Conservation (phyloP, 2,797 vertebrate species). For the Muraenolepis orangiensis region DNA sequence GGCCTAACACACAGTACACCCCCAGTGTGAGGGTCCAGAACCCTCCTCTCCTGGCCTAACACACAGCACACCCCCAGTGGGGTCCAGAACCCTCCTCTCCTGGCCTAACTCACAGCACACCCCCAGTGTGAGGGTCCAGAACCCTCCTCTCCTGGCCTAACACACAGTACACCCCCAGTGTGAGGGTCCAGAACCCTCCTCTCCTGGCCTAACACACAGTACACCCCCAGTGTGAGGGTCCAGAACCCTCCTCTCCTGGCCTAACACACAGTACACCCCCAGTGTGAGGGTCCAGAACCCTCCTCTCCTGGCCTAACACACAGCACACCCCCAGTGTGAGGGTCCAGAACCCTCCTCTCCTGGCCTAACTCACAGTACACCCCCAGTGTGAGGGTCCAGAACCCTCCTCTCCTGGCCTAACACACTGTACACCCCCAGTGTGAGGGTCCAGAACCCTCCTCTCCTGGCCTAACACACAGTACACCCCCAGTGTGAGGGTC, state of each 20-base stretch:
- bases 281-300: too few species aligned
- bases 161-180: conserved; percentile 43
- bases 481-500: too few species aligned
- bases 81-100: too few species aligned
- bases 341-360: too few species aligned
- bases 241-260: conserved; percentile 26
- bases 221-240: too few species aligned
- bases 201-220: conserved; percentile 31
- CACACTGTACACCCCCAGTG: conserved; percentile 43
- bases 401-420: conserved; percentile 28
- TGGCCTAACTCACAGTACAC: conserved; percentile 37
- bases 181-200: too few species aligned
- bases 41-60: conserved; percentile 28
- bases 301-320: conserved; percentile 27
- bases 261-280: conserved; percentile 41
- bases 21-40: too few species aligned
- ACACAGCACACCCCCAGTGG: conserved; percentile 44
- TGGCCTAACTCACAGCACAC: conserved; percentile 37
- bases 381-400: too few species aligned
- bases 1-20: conserved; percentile 40
- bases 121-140: too few species aligned
- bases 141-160: conserved; percentile 28
- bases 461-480: conserved; percentile 31
- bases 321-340: conserved; percentile 48
- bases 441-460: too few species aligned